Conservation (phyloP, 2,888 invertebrate species). For the Thalpophila matura region DNA sequence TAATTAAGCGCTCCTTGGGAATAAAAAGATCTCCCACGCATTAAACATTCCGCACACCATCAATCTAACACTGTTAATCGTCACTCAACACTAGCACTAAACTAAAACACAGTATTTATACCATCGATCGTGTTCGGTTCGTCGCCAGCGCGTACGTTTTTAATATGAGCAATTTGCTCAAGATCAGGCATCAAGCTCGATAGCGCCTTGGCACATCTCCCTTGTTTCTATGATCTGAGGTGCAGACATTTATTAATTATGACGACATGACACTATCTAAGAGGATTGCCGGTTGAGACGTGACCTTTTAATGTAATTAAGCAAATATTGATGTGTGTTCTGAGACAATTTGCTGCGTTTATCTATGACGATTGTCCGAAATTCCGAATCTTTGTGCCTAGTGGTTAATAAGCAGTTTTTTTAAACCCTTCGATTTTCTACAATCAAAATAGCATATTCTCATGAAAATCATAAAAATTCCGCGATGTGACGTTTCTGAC, state of each 20-base stretch:
- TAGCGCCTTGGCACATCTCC: too few relatives aligned
- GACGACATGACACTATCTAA: constrained; percentile 58
- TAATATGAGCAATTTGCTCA: too few relatives aligned
- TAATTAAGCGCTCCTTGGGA: too few relatives aligned
- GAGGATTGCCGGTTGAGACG: constrained; percentile 42
- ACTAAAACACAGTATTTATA: too few relatives aligned
- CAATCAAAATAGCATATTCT: not conserved
- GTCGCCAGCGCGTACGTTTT: too few relatives aligned
- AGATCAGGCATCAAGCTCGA: too few relatives aligned
- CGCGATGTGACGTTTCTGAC: constrained; percentile 33
- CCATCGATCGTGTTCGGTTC: too few relatives aligned
- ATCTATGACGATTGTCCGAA: not conserved
- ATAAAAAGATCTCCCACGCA: too few relatives aligned
- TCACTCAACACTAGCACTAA: too few relatives aligned
- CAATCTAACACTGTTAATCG: too few relatives aligned
- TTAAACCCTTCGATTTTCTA: not conserved
- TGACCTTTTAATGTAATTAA: constrained; percentile 56
- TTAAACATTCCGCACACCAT: too few relatives aligned
- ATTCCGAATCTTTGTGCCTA: not conserved
- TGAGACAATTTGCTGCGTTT: constrained; percentile 15
- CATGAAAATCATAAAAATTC: constrained; percentile 11
- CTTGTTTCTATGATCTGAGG: too few relatives aligned
- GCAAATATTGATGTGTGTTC: constrained; percentile 39
- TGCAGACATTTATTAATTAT: constrained; percentile 74
- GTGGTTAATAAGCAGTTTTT: not conserved